Conservation (phyloP, 1,140 invertebrate species). For the Drosophila lacteicornis region DNA sequence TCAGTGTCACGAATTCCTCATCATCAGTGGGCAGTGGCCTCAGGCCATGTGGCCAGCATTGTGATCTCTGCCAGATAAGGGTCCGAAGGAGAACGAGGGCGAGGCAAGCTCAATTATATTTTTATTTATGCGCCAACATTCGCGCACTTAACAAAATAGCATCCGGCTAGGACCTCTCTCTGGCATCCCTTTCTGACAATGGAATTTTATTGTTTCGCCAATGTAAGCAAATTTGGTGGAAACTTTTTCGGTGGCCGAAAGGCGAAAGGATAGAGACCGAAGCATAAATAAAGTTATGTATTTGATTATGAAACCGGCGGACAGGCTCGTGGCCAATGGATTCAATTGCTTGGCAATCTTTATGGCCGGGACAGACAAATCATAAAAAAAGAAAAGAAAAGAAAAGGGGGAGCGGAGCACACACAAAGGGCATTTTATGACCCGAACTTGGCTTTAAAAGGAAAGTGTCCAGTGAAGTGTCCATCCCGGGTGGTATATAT, state of each 20-base stretch:
- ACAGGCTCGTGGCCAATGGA: constrained; percentile 58
- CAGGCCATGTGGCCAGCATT: constrained; percentile 39
- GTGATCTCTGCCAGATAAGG: constrained; percentile 17
- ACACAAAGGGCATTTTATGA: constrained; percentile 56
- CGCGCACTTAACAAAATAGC: constrained; percentile 74
- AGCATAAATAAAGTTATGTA: constrained; percentile 77
- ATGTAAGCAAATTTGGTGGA: constrained; percentile 75
- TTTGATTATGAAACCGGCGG: constrained; percentile 70
- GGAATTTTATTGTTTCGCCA: constrained; percentile 75
- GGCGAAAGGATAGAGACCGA: not conserved
- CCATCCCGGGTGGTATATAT: constrained; percentile 11
- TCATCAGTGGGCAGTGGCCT: constrained; percentile 23
- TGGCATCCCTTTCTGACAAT: constrained; percentile 68
- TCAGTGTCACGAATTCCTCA: constrained; percentile 19
- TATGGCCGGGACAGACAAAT: constrained; percentile 24
- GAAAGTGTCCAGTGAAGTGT: constrained; percentile 68
- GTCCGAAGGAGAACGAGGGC: not conserved
- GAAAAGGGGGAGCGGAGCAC: not conserved
- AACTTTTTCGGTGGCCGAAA: constrained; percentile 46
- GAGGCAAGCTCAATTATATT: constrained; percentile 70
- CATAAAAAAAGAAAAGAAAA: constrained; percentile 13
- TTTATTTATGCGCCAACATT: constrained; percentile 81
- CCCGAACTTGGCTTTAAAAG: constrained; percentile 62
- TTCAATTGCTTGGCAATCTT: constrained; percentile 74
- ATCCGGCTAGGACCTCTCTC: constrained; percentile 35